A percentile compares a stretch with the other conserved stretches of the same genome.
These are phyloP conservation scores for Chymomyza procnemis DNA, from an alignment of 2,888 invertebrate genomes.

Conservation along the genomic window DNA sequence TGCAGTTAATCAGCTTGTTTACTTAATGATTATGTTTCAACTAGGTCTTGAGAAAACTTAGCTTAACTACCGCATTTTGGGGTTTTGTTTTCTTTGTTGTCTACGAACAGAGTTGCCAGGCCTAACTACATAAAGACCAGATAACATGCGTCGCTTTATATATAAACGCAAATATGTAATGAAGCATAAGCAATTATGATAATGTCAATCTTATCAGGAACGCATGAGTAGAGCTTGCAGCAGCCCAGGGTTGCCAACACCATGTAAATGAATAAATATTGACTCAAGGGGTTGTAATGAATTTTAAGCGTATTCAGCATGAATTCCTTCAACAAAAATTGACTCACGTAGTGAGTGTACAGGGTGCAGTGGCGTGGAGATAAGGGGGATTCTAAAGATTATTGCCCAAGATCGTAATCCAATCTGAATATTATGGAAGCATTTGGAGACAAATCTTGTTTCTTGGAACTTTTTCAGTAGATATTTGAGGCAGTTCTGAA, in stretches of 20 bases:
- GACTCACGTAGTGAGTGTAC: neutral
- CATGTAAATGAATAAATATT: conserved; percentile 4
- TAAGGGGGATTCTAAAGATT: too few species aligned
- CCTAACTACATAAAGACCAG: too few species aligned
- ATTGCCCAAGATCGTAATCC: too few species aligned
- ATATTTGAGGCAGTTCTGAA: too few species aligned
- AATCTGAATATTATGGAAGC: too few species aligned
- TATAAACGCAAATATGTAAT: conserved; percentile 60
- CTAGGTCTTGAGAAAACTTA: too few species aligned
- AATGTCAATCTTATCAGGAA: conserved; percentile 62
- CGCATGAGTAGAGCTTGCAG: neutral
- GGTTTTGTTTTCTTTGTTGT: neutral
- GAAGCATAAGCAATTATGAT: conserved; percentile 73
- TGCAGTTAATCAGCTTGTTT: conserved; percentile 62
- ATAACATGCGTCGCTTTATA: too few species aligned
- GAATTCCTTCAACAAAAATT: neutral
- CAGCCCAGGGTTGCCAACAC: conserved; percentile 3
- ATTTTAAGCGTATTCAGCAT: neutral
- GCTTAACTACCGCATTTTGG: too few species aligned
- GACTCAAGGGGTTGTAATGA: conserved; percentile 8
- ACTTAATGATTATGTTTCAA: conserved; percentile 56
- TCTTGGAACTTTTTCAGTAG: too few species aligned
- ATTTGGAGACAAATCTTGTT: too few species aligned
- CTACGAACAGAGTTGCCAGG: too few species aligned
- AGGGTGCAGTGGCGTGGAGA: neutral